phyloP scores from a whole-genome alignment of 1,140 invertebrate genomes.

The Andrena cerasifolii region DNA sequence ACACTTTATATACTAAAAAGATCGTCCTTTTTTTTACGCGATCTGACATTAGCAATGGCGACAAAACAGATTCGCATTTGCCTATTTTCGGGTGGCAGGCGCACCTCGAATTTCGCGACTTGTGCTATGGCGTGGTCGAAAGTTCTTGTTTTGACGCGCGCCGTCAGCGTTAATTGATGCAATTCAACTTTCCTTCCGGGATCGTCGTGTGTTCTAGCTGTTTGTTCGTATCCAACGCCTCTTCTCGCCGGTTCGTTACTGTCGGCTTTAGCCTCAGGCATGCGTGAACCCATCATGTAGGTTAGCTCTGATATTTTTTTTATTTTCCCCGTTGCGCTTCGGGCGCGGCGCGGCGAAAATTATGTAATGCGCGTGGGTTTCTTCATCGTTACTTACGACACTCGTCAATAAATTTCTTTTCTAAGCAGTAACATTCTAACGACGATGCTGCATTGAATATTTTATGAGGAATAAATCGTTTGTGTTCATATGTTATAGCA shows the following conservation, averaged over 20 bases:
- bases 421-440: constrained; percentile 14
- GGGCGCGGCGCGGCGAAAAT: constrained; percentile 37
- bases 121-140: constrained; percentile 34
- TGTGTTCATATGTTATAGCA: too few relatives aligned
- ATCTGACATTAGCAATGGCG: neutral
- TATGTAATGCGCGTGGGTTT: constrained; percentile 49
- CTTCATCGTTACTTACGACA: constrained; percentile 14
- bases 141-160: constrained; percentile 21
- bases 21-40: constrained; percentile 2
- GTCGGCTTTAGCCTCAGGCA: constrained; percentile 59
- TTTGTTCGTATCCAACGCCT: constrained; percentile 59
- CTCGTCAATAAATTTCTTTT: too few relatives aligned
- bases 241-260: constrained; percentile 11
- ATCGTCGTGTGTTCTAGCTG: constrained; percentile 62
- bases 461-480: too few relatives aligned
- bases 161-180: constrained; percentile 67
- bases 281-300: constrained; percentile 65
- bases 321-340: constrained; percentile 31
- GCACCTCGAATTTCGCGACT: neutral
- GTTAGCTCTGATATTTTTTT: constrained; percentile 64
- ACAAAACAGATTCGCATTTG: neutral
- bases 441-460: neutral
- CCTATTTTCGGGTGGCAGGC: neutral
- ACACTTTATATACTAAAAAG: neutral
- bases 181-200: constrained; percentile 79